These are phyloP conservation scores for Chouioia cunea DNA, from an alignment of 2,888 invertebrate genomes.

Conservation along the genomic window DNA sequence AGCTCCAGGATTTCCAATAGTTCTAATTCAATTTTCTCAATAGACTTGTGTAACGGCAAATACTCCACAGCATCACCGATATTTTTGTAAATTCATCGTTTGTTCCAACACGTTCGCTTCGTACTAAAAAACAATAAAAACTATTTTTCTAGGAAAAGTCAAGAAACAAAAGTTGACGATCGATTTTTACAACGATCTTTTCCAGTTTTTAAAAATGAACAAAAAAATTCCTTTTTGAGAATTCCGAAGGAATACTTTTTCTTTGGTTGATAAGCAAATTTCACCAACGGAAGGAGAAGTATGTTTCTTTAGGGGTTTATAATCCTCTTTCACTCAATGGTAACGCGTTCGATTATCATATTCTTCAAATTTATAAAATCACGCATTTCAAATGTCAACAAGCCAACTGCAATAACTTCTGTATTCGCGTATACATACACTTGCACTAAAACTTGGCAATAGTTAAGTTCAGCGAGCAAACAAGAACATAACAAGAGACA, in stretches of 20 bases:
- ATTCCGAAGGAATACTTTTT: slow-evolving; percentile 42
- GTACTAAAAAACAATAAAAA: slow-evolving; percentile 19
- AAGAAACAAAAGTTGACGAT: slow-evolving; percentile 24
- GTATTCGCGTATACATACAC: no score
- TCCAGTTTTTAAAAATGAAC: slow-evolving; percentile 15
- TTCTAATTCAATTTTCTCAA: no score
- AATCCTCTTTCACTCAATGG: slow-evolving; percentile 28
- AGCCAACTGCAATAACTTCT: no score
- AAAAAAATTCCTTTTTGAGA: slow-evolving; percentile 15
- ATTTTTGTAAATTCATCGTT: slow-evolving; percentile 41
- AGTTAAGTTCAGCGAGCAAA: neutral
- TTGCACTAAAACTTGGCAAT: slow-evolving; percentile 9
- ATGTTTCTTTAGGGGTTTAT: neutral
- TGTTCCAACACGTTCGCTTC: slow-evolving; percentile 20
- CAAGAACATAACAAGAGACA: neutral
- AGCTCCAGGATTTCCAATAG: no score
- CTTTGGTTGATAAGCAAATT: neutral
- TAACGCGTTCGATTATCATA: slow-evolving; percentile 42
- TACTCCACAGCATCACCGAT: slow-evolving; percentile 9
- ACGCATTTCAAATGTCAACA: slow-evolving; percentile 1
- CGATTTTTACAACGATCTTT: slow-evolving; percentile 42
- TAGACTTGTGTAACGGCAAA: no score
- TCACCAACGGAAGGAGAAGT: slow-evolving; percentile 19
- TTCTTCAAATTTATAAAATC: slow-evolving; percentile 42
- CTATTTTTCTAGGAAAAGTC: slow-evolving; percentile 43